Evolutionary conservation across 2,797 vertebrate species (phyloP).

Genomic region (Clarias laeviceps): DNA sequence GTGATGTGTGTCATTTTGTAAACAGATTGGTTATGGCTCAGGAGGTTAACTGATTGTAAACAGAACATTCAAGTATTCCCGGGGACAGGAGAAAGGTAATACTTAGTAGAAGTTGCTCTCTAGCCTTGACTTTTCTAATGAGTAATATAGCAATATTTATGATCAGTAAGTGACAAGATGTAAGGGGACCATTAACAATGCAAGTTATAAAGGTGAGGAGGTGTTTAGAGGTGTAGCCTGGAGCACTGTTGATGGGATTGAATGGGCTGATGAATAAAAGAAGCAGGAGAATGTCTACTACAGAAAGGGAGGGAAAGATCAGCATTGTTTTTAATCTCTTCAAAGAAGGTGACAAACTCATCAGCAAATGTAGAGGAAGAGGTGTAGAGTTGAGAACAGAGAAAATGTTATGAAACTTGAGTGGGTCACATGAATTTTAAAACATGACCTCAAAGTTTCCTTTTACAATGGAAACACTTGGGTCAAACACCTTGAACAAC

Average conservation of each 20-base stretch:
- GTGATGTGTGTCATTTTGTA: neutral
- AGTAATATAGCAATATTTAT: neutral
- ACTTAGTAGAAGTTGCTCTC: neutral
- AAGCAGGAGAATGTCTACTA: neutral
- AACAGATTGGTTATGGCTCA: neutral
- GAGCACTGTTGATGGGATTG: neutral
- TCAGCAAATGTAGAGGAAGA: neutral
- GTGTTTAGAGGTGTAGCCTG: neutral
- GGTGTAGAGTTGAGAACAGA: neutral
- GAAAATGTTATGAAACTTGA: neutral
- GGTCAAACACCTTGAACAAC: neutral
- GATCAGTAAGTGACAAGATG: neutral
- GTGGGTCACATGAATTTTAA: neutral
- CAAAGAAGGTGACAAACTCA: neutral
- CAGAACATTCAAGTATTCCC: neutral
- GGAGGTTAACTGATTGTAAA: neutral
- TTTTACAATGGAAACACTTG: neutral
- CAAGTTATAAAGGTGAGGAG: neutral
- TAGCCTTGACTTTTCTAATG: neutral
- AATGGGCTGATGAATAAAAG: neutral
- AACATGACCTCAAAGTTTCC: neutral
- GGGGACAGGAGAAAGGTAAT: neutral
- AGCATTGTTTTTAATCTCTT: neutral
- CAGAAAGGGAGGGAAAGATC: neutral
- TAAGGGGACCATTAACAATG: neutral